Base-by-base conservation (phyloP, 2,113 vertebrate species). In the Pogonocichla stellata region DNA sequence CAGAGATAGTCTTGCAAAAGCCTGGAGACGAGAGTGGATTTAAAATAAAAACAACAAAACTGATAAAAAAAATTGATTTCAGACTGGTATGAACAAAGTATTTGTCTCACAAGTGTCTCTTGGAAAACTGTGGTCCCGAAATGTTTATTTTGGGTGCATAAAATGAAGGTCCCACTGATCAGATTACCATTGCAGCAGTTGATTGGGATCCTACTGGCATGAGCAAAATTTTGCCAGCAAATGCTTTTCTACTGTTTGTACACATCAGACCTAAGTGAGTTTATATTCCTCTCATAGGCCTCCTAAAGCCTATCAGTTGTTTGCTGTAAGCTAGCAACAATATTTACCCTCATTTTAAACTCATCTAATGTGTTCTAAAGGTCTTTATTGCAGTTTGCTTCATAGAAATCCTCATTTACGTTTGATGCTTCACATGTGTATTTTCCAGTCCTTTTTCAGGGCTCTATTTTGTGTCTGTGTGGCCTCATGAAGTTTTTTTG, bases 271-370 rank as follows among this genome's bases (percentile, higher is more conserved):
- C 17, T 28, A 42, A 86, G 40, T 6, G 42, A 72, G 40, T 88
- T 93, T 83, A 5, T 61, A 71, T 73, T 69, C 72, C 50, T 31
- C 71, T 86, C 42, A 10, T 0, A 81, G 92, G 62, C 48, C 82
- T 88, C 74, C 72, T 90, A 88, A 96, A 88, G 31, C 47, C 71
- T 50, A 5, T 58, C 64, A 40, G 58, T 80, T 90, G 66, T 62
- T 94, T 6, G 7, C 34, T 77, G 70, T 56, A 38, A 92, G 80
- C 47, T 60, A 65, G 50, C 34, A 66, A 40, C 86, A 90, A 64
- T 86, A 79, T 94, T 93, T 95, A 78, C 91, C 33, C 75, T 86
- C 24, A 10, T 85, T 71, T 93, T 60, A 94, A 36, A 16, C 34
- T 80, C 56, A 18, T 56, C 60, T 80, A 51, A 73, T 45, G 36